Evolutionary conservation across 2,113 vertebrate species (phyloP).

Genomic region (Chaetorhynchus papuensis): DNA sequence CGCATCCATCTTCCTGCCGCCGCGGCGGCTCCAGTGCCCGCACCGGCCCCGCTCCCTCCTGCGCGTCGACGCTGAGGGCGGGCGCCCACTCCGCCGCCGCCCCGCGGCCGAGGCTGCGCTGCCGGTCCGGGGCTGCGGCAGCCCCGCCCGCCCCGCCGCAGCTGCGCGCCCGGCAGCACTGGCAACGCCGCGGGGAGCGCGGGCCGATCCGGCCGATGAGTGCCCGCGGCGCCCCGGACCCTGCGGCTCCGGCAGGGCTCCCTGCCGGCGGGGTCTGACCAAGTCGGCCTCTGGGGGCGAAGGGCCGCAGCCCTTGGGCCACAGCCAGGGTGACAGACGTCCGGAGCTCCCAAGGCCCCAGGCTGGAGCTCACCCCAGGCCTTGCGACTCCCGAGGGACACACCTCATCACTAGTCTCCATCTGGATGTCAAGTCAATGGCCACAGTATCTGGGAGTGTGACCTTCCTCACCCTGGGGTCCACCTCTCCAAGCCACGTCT

Average conservation of each 20-base stretch:
- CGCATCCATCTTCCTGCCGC: conserved; percentile 70
- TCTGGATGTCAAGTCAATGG: neutral
- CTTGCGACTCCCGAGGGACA: neutral
- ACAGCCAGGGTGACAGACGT: rapidly evolving
- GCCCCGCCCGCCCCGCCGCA: neutral
- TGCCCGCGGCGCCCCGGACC: neutral
- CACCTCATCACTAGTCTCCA: neutral
- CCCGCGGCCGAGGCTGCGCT: neutral
- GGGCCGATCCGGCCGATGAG: neutral
- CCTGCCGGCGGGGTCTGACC: no score
- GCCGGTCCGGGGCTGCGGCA: neutral
- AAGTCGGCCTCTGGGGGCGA: neutral
- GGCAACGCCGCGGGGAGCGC: neutral
- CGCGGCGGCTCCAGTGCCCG: conserved; percentile 37
- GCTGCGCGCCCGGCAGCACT: neutral
- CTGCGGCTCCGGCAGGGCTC: neutral
- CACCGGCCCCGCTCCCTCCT: conserved; percentile 47
- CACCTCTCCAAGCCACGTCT: no score
- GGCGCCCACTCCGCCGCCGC: no score
- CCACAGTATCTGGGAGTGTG: neutral
- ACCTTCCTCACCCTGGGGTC: neutral
- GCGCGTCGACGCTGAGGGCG: neutral
- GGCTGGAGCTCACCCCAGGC: neutral
- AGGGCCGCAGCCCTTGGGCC: neutral
- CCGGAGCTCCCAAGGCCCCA: neutral